Conservation (phyloP, 35 echinoderm and acorn worm species). For the Lytechinus variegatus region DNA sequence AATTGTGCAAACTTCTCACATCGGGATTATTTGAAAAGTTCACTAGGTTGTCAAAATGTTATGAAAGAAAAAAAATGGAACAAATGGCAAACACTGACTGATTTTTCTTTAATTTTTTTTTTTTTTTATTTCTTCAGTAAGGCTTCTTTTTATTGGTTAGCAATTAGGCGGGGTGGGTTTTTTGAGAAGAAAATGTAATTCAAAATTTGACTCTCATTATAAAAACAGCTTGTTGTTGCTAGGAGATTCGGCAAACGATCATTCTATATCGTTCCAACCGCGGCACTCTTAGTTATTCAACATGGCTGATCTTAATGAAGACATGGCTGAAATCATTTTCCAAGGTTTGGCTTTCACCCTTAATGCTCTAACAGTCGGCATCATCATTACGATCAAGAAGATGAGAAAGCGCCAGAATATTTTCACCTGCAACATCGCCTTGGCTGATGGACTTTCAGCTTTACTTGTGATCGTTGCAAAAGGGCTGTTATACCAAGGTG, state of each 20-base stretch:
- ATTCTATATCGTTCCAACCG: background rate
- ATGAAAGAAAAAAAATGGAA: too few relatives aligned
- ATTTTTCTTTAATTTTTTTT: too few relatives aligned
- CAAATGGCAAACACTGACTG: too few relatives aligned
- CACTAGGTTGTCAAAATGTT: too few relatives aligned
- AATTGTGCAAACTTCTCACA: too few relatives aligned
- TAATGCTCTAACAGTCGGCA: background rate
- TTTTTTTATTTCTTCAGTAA: too few relatives aligned
- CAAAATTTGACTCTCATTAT: background rate
- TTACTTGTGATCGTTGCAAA: background rate
- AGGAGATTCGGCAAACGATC: background rate
- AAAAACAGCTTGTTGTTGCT: background rate
- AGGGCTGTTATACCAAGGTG: background rate
- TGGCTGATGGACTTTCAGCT: background rate
- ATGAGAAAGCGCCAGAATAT: background rate
- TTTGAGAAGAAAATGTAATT: too few relatives aligned
- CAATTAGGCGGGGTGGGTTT: too few relatives aligned
- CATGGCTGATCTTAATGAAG: background rate
- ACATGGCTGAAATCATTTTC: background rate
- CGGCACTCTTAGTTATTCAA: background rate
- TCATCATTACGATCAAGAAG: background rate
- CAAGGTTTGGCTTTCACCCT: background rate
- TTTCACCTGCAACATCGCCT: background rate
- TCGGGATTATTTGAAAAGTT: too few relatives aligned
- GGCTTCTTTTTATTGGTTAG: too few relatives aligned